These are phyloP conservation scores for Microctonus hyperodae DNA, from an alignment of 2,888 invertebrate genomes.

Conservation along the genomic window DNA sequence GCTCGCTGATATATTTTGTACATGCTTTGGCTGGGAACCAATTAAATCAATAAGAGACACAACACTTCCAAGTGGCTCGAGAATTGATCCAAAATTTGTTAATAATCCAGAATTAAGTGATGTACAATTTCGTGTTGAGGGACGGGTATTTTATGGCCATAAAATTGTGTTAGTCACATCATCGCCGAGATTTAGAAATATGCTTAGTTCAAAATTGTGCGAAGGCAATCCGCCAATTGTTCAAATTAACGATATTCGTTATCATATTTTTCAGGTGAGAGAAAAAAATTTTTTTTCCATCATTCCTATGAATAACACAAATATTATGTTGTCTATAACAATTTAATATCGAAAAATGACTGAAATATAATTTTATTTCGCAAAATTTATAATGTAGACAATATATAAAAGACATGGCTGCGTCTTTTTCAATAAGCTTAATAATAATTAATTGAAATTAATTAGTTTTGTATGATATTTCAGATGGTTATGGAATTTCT, in stretches of 20 bases:
- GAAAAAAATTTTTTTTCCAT: constrained; percentile 4
- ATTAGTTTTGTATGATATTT: constrained; percentile 24
- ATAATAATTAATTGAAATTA: constrained; percentile 12
- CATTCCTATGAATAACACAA: no score
- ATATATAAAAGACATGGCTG: no score
- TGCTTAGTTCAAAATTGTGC: constrained; percentile 79
- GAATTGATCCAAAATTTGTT: constrained; percentile 92
- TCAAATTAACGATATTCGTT: constrained; percentile 91
- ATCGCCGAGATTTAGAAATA: constrained; percentile 83
- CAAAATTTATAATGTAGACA: no score
- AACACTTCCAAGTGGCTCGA: constrained; percentile 72
- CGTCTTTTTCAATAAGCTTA: no score
- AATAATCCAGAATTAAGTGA: constrained; percentile 93
- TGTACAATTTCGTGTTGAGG: constrained; percentile 91
- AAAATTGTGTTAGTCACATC: constrained; percentile 93
- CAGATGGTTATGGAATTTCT: constrained; percentile 93
- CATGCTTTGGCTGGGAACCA: constrained; percentile 87
- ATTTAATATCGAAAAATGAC: no score
- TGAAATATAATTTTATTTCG: no score
- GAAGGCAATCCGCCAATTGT: constrained; percentile 83
- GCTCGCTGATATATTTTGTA: constrained; percentile 88
- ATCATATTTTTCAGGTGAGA: constrained; percentile 87
- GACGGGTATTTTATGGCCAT: constrained; percentile 90
- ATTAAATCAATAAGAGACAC: constrained; percentile 79
- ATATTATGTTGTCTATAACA: no score